Conservation (phyloP, 2,888 invertebrate species). For the Polydrusus cervinus region DNA sequence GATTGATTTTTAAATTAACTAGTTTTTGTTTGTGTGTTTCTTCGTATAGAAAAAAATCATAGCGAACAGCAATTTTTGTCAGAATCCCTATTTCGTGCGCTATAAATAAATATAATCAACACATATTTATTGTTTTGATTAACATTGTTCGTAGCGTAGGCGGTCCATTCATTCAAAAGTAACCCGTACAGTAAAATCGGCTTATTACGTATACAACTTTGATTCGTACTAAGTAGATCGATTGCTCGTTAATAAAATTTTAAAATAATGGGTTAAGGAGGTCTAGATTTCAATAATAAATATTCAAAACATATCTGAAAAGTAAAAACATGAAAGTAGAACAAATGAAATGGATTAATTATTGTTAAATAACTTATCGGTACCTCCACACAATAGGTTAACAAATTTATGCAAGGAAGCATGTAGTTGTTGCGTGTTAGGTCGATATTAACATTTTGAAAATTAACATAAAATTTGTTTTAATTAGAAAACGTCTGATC, state of each 20-base stretch:
- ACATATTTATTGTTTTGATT: constrained; percentile 13
- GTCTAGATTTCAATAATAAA: constrained; percentile 12
- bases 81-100: no score
- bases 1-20: no score
- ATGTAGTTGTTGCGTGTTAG: constrained; percentile 7
- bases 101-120: neutral
- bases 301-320: neutral
- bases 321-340: neutral
- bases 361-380: constrained; percentile 1
- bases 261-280: constrained; percentile 14
- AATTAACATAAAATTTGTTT: neutral
- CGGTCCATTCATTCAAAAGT: constrained; percentile 8
- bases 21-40: no score
- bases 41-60: no score
- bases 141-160: constrained; percentile 4
- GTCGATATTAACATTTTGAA: neutral
- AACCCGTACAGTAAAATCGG: neutral
- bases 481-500: neutral
- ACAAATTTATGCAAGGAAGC: constrained; percentile 1
- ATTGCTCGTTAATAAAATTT: constrained; percentile 9
- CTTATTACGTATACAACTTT: neutral
- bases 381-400: constrained; percentile 9
- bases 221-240: neutral
- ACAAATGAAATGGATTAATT: constrained; percentile 6
- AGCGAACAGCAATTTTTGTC: no score